phyloP scores from a whole-genome alignment of 2,888 invertebrate species.

The Nomada goodeniana region DNA sequence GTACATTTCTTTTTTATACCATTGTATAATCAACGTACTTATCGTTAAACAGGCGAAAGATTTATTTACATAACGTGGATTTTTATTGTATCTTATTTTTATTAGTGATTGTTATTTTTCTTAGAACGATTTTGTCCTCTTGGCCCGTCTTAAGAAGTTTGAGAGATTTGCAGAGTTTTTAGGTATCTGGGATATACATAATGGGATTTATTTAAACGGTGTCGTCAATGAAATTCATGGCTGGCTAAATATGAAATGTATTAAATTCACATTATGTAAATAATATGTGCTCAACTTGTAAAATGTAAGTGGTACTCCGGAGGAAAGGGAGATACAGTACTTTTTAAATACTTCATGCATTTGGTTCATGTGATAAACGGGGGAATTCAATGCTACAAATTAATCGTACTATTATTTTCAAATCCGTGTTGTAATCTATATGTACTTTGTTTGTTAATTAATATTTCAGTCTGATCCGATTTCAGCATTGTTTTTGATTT shows the following conservation, averaged over 20 bases:
- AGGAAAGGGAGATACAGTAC: neutral
- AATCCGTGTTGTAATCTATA: neutral
- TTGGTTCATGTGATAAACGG: neutral
- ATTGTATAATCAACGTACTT: slow-evolving; percentile 38
- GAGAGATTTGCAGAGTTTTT: neutral
- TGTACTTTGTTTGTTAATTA: neutral
- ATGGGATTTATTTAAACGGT: neutral
- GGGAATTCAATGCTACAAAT: slow-evolving; percentile 18
- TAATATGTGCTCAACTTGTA: slow-evolving; percentile 22
- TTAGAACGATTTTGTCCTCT: neutral
- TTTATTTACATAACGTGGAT: slow-evolving; percentile 39
- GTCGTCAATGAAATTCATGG: slow-evolving; percentile 5
- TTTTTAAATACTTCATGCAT: neutral
- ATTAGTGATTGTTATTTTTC: neutral
- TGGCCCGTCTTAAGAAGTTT: neutral
- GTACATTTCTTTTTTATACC: slow-evolving; percentile 66
- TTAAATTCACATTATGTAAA: slow-evolving; percentile 44
- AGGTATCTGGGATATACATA: neutral
- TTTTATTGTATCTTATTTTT: slow-evolving; percentile 19
- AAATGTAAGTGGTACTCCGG: slow-evolving; percentile 16
- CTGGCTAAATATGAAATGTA: neutral
- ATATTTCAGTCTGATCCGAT: neutral
- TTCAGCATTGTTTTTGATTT: neutral
- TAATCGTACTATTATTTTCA: neutral
- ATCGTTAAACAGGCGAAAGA: slow-evolving; percentile 5